These are phyloP conservation scores for Falco biarmicus DNA, from an alignment of 2,797 vertebrate species.

Conservation along the genomic window DNA sequence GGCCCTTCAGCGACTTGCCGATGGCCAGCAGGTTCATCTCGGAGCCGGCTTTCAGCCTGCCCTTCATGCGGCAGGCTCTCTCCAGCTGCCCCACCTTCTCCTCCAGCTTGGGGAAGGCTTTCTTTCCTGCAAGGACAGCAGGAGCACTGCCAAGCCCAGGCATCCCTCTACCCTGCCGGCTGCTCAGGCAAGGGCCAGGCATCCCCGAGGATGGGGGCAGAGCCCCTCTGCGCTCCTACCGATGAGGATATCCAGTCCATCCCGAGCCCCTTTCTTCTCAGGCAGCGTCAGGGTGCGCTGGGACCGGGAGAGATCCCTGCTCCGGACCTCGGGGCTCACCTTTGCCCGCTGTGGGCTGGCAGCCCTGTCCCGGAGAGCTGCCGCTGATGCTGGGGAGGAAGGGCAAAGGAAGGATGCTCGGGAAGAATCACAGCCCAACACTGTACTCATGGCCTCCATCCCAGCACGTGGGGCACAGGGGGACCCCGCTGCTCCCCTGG, in stretches of 20 bases:
- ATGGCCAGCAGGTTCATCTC: constrained; percentile 82
- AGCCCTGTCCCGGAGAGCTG: background rate
- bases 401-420: background rate
- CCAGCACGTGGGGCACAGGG: rapidly evolving
- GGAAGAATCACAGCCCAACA: background rate
- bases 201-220: too few relatives aligned
- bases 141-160: background rate
- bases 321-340: background rate
- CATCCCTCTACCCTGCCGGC: rapidly evolving
- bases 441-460: rapidly evolving
- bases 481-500: background rate
- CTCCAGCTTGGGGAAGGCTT: constrained; percentile 63
- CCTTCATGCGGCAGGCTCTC: constrained; percentile 58
- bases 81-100: constrained; percentile 80
- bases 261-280: background rate
- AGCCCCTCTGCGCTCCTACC: background rate
- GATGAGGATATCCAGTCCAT: background rate
- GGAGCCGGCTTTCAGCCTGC: constrained; percentile 80
- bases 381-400: background rate
- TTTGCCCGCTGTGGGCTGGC: background rate
- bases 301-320: background rate
- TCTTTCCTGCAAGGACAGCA: constrained; percentile 37
- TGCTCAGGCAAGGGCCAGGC: background rate
- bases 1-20: constrained; percentile 73
- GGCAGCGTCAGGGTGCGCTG: constrained; percentile 3